These are phyloP conservation scores for Drosophila niveifrons DNA, from an alignment of 2,888 invertebrate genomes.

Conservation along the genomic window DNA sequence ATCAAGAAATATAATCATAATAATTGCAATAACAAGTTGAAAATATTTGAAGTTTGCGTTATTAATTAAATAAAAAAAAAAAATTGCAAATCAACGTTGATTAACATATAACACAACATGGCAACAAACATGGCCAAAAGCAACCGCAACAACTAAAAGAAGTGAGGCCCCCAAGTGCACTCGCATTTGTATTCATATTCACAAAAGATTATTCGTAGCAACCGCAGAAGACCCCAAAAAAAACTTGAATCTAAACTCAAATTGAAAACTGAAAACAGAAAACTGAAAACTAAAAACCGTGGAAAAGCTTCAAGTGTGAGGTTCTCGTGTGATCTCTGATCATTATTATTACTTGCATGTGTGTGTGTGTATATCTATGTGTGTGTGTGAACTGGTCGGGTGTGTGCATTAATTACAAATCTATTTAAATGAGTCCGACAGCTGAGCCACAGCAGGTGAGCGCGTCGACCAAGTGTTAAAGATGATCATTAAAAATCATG, in stretches of 20 bases:
- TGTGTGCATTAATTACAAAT: constrained; percentile 65
- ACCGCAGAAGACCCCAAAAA: constrained; percentile 58
- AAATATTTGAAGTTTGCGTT: constrained; percentile 67
- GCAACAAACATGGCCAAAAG: constrained; percentile 48
- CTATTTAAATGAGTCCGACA: constrained; percentile 66
- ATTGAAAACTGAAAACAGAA: constrained; percentile 18
- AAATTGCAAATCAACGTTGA: constrained; percentile 69
- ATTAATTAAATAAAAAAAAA: constrained; percentile 65
- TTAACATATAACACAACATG: constrained; percentile 73
- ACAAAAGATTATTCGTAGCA: constrained; percentile 29
- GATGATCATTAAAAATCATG: constrained; percentile 41
- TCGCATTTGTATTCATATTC: constrained; percentile 30
- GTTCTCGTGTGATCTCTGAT: constrained; percentile 72
- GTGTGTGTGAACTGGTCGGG: constrained; percentile 40
- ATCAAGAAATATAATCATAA: constrained; percentile 27
- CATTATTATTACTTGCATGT: constrained; percentile 36
- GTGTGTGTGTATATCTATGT: constrained; percentile 14
- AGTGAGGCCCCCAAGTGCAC: constrained; percentile 28
- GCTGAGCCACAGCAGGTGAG: constrained; percentile 32
- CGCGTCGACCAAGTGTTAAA: constrained; percentile 38
- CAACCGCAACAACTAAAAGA: constrained; percentile 4
- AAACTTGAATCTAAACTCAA: constrained; percentile 29
- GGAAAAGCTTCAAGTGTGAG: constrained; percentile 72
- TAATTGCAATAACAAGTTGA: constrained; percentile 55
- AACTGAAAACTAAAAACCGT: constrained; percentile 55